Base-by-base conservation (phyloP, 2,113 vertebrate genomes). In the Odocoileus hemionus region DNA sequence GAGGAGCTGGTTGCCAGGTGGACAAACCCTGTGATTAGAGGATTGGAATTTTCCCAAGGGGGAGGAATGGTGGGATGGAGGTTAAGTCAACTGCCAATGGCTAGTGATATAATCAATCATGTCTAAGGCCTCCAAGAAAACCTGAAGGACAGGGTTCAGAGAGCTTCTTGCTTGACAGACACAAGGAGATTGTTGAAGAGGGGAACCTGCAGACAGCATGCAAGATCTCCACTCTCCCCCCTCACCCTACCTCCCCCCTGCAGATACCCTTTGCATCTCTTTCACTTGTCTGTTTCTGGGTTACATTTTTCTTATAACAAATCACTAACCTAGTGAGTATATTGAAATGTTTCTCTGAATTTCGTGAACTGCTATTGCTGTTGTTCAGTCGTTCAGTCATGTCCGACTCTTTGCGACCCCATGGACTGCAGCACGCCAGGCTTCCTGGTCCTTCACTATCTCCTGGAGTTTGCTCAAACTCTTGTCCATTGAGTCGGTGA, bases 201-300 rank as follows among this genome's bases (percentile, higher is more conserved):
- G 8, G 28, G 21, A 23, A 1, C 1, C 0, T 7, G 11, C 5
- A 9, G 57, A 30, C 12, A 26, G 2, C 50, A 30, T 2, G 39
- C 50, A 36, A 36, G 6, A 23, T 9, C 36, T 25, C 4, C 17
- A 33, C 16, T 21, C 52, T 13, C 25, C 28, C 30, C 30, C 57
- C 16, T 15, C 17, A 21, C 55, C 30, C 80, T 9, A 28, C n/a
- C 67, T 23, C 67, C n/a, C n/a, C 19, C 9, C 9, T 36, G 67
- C n/a, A 70, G n/a, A 23, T 70, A 70, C 16, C 36, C 57, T 45
- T 3, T 23, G 25, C 43, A 5, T 30, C 30, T 58, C 52, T 50
- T 54, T 16, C 16, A 60, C 47, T 19, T 67, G 14, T 15, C 9
- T 21, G 10, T 45, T 67, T 36, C 74, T n/a, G 70, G 12, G 45